Conservation (phyloP, 2,113 vertebrate genomes). For the Odocoileus hemionus region DNA sequence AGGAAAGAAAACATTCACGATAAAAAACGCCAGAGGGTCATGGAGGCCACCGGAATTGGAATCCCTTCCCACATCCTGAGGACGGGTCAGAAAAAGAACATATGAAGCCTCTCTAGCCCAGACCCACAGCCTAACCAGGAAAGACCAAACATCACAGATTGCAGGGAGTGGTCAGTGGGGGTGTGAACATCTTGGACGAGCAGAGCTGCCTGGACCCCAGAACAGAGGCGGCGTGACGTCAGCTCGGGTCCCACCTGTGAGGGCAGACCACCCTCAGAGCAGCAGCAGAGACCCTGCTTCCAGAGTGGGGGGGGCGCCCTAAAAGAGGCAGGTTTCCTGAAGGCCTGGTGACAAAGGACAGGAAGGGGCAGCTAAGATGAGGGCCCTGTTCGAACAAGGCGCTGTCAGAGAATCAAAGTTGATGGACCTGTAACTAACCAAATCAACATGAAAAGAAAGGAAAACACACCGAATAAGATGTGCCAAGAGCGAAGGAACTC, state of each 20-base stretch:
- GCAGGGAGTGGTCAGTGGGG: neutral
- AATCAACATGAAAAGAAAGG: neutral
- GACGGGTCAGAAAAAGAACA: neutral
- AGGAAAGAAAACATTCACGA: neutral
- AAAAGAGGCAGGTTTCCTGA: neutral
- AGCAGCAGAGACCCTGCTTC: neutral
- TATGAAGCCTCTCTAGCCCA: neutral
- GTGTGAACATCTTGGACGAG: neutral
- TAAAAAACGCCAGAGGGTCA: neutral
- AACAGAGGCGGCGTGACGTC: neutral
- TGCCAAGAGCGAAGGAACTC: neutral
- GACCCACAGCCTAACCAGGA: neutral
- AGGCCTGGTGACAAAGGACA: neutral
- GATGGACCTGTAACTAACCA: neutral
- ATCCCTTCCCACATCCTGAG: neutral
- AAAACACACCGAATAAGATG: neutral
- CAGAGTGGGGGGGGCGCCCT: neutral
- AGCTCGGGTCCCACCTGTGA: accelerated
- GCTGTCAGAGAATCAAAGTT: neutral
- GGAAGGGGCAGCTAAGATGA: neutral
- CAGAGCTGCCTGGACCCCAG: neutral
- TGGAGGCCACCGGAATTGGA: neutral
- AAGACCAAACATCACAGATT: neutral
- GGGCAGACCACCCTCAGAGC: neutral
- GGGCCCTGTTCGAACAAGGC: neutral